Base-by-base conservation (phyloP, 2,113 vertebrate species). In the Dryoscopus gambensis region DNA sequence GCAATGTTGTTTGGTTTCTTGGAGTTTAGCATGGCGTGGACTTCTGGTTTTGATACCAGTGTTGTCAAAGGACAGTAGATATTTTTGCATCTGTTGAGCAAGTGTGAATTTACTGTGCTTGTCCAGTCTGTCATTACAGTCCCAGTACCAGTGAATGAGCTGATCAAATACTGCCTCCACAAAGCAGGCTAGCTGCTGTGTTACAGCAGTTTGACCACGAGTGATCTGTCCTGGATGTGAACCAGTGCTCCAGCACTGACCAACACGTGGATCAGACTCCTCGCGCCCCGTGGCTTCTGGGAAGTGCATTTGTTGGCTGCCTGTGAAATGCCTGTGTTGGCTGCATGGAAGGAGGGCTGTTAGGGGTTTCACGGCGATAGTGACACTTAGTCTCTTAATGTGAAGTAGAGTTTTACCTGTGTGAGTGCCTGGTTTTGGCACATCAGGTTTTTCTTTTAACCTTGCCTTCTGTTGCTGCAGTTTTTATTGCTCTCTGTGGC, bases 201-300 rank as follows among this genome's bases (percentile, higher is more conserved):
- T 25, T 25, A 4, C 4, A 22, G 40, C 27, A 11, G 23, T 30
- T 80, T 88, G 44, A 27, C 23, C 17, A 3, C n/a, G 28, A 44
- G 23, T 20, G 70, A 46, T 73, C 33, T 57, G 14, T 47, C 4
- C 0, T 44, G 59, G 42, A 11, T 3, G 5, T 55, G 65, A 81
- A 42, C 23, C 28, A 21, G 16, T n/a, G 50, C 31, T 73, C 31
- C 65, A 9, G 39, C 9, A 18, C 27, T 46, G n/a, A 25, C 8
- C 11, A 25, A 23, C 6, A 1, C 0, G 0, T 39, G 35, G 62
- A 17, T 44, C n/a, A 49, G 15, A 16, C 33, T 47, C 30, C 52
- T 74, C 0, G 0, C 52, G 42, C 24, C 52, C n/a, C 30, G 65
- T 75, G 83, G 42, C 21, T 69, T 75, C 59, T 74, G 42, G 40